Evolutionary conservation across 1,140 invertebrate species (phyloP).

Genomic region (Stegodyphus dumicola): DNA sequence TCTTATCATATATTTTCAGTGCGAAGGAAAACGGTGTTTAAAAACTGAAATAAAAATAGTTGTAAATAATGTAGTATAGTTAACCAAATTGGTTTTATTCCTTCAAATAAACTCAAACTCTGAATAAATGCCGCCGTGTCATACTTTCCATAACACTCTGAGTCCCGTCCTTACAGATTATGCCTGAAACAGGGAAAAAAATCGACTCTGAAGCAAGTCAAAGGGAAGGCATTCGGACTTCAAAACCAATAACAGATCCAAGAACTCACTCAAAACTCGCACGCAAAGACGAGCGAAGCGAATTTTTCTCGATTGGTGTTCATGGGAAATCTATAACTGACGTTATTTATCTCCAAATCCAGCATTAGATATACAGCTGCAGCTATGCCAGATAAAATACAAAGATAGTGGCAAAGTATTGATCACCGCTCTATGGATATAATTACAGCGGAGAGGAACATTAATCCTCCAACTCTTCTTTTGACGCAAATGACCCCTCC

Average conservation of each 20-base stretch:
- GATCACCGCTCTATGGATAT: conserved; percentile 56
- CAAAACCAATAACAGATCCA: conserved; percentile 30
- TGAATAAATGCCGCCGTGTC: no score
- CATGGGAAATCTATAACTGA: conserved; percentile 54
- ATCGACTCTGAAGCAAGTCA: no score
- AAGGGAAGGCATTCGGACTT: not conserved
- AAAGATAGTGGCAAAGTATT: conserved; percentile 49
- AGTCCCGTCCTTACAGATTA: no score
- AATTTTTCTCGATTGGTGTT: conserved; percentile 35
- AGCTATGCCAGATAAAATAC: conserved; percentile 53
- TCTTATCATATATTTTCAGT: no score
- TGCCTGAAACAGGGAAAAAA: no score
- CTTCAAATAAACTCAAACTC: no score
- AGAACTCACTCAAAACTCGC: conserved; percentile 18
- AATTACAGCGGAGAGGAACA: conserved; percentile 41
- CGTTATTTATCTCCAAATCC: conserved; percentile 48
- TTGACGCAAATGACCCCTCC: conserved; percentile 50
- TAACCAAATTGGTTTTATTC: no score
- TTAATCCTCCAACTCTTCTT: conserved; percentile 54
- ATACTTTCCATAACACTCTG: no score
- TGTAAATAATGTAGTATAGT: no score
- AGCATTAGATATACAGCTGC: conserved; percentile 35
- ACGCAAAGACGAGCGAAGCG: conserved; percentile 10
- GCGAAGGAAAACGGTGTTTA: no score
- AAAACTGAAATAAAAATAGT: no score